A percentile compares a stretch with the other conserved stretches of the same genome.
These are phyloP conservation scores for Pseudococcus viburni DNA, from an alignment of 2,888 invertebrate species.

Conservation along the genomic window DNA sequence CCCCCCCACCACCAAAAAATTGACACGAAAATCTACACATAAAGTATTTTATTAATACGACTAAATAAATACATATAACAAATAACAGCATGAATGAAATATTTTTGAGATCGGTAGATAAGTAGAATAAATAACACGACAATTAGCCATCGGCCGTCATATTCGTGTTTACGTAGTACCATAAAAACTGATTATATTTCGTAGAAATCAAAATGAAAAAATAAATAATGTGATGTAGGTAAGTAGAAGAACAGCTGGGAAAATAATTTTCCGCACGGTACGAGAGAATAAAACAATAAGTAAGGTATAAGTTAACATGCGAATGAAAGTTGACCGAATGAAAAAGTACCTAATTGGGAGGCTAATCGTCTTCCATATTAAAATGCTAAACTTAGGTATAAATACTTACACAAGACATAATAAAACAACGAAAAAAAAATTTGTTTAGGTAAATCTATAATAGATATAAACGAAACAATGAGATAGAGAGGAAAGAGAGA, in stretches of 20 bases:
- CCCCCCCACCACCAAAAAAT: neutral
- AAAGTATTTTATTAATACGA: constrained; percentile 56
- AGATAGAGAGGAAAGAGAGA: constrained; percentile 26
- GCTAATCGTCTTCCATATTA: constrained; percentile 34
- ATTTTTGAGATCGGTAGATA: constrained; percentile 60
- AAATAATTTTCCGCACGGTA: neutral
- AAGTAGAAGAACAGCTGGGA: neutral
- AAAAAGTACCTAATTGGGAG: constrained; percentile 48
- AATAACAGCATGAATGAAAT: constrained; percentile 63
- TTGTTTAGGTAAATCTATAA: neutral
- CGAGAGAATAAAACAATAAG: neutral
- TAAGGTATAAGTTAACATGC: neutral
- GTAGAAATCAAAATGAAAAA: neutral
- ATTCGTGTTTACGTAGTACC: neutral
- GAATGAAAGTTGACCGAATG: constrained; percentile 41
- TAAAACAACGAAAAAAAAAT: constrained; percentile 50
- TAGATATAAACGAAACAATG: constrained; percentile 30
- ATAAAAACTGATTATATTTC: neutral
- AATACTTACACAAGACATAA: constrained; percentile 56
- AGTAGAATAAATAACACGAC: constrained; percentile 43
- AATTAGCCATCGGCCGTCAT: constrained; percentile 20
- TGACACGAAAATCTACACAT: constrained; percentile 5
- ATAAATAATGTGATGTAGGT: neutral
- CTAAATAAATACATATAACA: constrained; percentile 62
- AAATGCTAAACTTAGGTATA: neutral